These are phyloP conservation scores for Beroe forskalii DNA, from an alignment of 37 sponge, comb jelly and placozoan genomes.

Conservation along the genomic window DNA sequence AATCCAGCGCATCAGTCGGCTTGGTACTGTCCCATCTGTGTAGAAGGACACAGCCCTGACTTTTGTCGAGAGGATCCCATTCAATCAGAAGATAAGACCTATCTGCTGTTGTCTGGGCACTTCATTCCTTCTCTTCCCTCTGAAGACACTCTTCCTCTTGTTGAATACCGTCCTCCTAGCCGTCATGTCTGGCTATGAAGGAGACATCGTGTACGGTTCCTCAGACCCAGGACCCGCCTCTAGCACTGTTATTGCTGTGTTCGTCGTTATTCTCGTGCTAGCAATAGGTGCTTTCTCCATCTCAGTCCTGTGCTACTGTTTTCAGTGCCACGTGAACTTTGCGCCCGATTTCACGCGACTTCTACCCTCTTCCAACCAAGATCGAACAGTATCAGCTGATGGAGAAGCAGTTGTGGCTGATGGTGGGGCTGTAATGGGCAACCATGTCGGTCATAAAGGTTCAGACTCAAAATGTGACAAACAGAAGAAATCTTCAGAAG, in stretches of 20 bases:
- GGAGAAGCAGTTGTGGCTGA: neutral
- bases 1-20: too few species aligned
- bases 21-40: too few species aligned
- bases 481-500: neutral
- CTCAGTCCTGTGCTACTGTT: slow-evolving; percentile 32
- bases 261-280: neutral
- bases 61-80: too few species aligned
- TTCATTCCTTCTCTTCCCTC: too few species aligned
- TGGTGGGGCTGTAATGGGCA: neutral
- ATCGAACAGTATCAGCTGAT: too few species aligned
- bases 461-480: too few species aligned
- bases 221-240: neutral
- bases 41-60: too few species aligned
- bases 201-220: neutral
- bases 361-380: too few species aligned
- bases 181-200: neutral
- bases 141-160: too few species aligned
- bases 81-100: too few species aligned
- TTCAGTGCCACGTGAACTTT: neutral
- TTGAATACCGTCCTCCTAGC: too few species aligned
- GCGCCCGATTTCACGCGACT: neutral
- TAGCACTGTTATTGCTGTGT: neutral
- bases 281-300: slow-evolving; percentile 10
- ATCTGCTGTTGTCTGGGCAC: too few species aligned
- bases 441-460: neutral